Evolutionary conservation across 2,113 vertebrate species (phyloP).

Genomic region (Oplegnathus fasciatus): DNA sequence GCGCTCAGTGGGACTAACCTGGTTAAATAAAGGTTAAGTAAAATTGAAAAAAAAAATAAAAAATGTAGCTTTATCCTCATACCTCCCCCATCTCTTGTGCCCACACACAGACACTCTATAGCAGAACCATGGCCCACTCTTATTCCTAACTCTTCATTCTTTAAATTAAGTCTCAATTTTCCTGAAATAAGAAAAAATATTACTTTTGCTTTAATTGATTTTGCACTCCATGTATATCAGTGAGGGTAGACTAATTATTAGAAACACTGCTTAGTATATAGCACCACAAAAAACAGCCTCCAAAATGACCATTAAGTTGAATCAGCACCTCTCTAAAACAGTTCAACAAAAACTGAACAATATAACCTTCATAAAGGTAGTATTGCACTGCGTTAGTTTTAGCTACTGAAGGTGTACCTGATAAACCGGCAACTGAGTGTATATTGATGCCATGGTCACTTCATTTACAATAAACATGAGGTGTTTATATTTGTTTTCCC

Average conservation of each 20-base stretch:
- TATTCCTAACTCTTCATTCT: not conserved
- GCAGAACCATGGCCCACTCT: not conserved
- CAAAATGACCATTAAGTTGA: not conserved
- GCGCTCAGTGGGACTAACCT: conserved; percentile 69
- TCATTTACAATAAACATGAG: not conserved
- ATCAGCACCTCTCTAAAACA: not conserved
- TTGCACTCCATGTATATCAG: not conserved
- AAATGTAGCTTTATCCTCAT: conserved; percentile 12
- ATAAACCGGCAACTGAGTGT: not conserved
- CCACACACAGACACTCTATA: conserved; percentile 16
- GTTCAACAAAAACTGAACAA: not conserved
- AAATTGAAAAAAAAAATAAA: conserved; percentile 31
- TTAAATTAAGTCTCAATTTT: not conserved
- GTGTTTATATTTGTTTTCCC: not conserved
- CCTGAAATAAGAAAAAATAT: not conserved
- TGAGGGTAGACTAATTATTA: not conserved
- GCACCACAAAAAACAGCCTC: not conserved
- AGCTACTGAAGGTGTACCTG: not conserved
- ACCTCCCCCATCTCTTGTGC: not conserved
- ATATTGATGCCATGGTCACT: not conserved
- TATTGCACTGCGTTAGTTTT: not conserved
- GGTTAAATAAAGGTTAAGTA: conserved; percentile 76
- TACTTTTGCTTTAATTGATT: not conserved
- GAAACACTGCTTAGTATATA: not conserved
- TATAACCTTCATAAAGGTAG: not conserved